Conservation (phyloP, 2,888 invertebrate genomes). For the Brachyptera putata region DNA sequence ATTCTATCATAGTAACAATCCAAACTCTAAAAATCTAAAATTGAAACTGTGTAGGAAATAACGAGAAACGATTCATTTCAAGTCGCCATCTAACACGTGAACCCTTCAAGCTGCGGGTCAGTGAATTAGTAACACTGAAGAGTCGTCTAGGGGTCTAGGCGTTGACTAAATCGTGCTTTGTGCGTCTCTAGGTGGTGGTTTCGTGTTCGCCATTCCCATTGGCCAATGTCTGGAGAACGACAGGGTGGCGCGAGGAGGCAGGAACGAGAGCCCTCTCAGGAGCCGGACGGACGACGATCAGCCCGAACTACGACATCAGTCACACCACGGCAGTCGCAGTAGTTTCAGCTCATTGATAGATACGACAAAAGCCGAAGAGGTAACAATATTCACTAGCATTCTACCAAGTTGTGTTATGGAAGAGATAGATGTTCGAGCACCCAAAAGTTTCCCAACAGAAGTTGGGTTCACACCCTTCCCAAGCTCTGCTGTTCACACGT, state of each 20-base stretch:
- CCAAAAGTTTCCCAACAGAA: too few relatives aligned
- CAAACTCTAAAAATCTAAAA: too few relatives aligned
- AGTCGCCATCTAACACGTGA: too few relatives aligned
- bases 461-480: too few relatives aligned
- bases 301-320: constrained; percentile 41
- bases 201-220: constrained; percentile 82
- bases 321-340: constrained; percentile 59
- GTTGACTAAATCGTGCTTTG: too few relatives aligned
- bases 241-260: constrained; percentile 47
- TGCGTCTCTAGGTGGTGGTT: constrained; percentile 53
- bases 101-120: too few relatives aligned
- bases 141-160: too few relatives aligned
- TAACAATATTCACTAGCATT: constrained; percentile 46
- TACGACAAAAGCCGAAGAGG: constrained; percentile 50
- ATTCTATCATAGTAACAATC: too few relatives aligned
- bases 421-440: background rate
- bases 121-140: too few relatives aligned
- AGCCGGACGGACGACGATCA: constrained; percentile 23
- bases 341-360: constrained; percentile 70
- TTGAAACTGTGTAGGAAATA: too few relatives aligned
- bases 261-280: constrained; percentile 32
- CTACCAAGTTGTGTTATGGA: background rate
- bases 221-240: constrained; percentile 82
- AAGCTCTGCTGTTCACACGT: too few relatives aligned
- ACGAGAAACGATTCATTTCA: too few relatives aligned